Evolutionary conservation across 2,797 vertebrate species (phyloP).

Genomic region (Hemibagrus guttatus): DNA sequence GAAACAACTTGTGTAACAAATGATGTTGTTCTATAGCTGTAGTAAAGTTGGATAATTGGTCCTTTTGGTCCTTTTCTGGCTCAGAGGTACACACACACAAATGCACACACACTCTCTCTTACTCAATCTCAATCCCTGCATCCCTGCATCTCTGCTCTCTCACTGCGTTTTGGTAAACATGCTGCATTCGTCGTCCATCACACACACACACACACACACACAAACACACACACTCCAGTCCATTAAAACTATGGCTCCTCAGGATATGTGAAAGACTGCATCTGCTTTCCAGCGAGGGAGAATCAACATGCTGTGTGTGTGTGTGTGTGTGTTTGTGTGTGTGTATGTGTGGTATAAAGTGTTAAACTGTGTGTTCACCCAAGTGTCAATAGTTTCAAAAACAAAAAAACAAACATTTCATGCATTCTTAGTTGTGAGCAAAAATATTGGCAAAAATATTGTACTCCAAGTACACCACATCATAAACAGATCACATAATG

Average conservation of each 20-base stretch:
- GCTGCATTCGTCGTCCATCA: background rate
- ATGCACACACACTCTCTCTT: background rate
- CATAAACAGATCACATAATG: no score
- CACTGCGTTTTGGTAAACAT: no score
- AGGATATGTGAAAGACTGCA: background rate
- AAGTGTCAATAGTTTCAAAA: background rate
- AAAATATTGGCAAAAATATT: background rate
- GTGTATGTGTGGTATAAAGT: background rate
- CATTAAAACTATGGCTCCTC: background rate
- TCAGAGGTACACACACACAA: no score
- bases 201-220: conserved; percentile 16
- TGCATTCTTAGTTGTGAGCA: background rate
- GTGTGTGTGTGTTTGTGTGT: background rate
- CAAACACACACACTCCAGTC: conserved; percentile 1
- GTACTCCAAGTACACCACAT: background rate
- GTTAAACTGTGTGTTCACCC: background rate
- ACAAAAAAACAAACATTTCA: background rate
- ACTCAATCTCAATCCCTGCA: background rate
- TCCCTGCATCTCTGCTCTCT: no score
- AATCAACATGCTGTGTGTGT: background rate
- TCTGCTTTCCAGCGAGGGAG: background rate
- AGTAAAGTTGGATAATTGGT: no score
- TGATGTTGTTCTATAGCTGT: no score
- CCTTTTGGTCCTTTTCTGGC: no score
- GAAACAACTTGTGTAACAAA: background rate